Conservation (phyloP, 1,140 invertebrate genomes). For the Hirudo medicinalis region DNA sequence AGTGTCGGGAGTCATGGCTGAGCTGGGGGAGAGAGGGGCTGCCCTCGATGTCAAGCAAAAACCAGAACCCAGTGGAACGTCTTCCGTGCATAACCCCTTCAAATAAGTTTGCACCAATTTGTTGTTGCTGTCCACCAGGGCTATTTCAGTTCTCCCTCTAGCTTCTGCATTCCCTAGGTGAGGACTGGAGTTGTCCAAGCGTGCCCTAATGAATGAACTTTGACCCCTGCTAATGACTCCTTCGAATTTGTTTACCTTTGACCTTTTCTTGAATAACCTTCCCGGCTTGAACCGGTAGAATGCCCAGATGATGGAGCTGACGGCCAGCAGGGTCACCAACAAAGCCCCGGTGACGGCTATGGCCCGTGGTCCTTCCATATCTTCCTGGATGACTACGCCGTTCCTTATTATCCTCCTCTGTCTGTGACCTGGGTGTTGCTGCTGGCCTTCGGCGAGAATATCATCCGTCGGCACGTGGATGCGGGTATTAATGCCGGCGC, state of each 20-base stretch:
- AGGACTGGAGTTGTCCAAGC: neutral
- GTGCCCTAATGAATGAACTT: neutral
- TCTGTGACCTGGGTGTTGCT: neutral
- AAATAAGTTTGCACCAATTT: neutral
- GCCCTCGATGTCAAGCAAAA: neutral
- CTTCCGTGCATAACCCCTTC: neutral
- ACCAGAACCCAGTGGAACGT: neutral
- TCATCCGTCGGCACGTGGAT: neutral
- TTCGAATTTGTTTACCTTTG: neutral
- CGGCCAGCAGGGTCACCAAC: constrained; percentile 30
- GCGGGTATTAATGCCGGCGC: neutral
- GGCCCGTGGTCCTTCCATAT: constrained; percentile 24
- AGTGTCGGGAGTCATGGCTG: neutral
- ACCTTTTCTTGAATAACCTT: constrained; percentile 6
- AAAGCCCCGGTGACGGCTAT: constrained; percentile 33
- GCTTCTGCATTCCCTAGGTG: neutral
- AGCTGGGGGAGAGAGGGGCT: neutral
- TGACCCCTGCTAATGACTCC: too few species aligned
- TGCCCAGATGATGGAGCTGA: constrained; percentile 34
- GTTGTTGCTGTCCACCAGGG: neutral
- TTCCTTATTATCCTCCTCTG: neutral
- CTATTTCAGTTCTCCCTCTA: neutral
- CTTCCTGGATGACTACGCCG: neutral
- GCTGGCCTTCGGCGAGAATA: neutral
- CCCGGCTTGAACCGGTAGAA: constrained; percentile 30